A percentile compares a stretch with the other conserved stretches of the same genome.
phyloP scores from a whole-genome alignment of 2,888 invertebrate species.

The Aethes cnicana region DNA sequence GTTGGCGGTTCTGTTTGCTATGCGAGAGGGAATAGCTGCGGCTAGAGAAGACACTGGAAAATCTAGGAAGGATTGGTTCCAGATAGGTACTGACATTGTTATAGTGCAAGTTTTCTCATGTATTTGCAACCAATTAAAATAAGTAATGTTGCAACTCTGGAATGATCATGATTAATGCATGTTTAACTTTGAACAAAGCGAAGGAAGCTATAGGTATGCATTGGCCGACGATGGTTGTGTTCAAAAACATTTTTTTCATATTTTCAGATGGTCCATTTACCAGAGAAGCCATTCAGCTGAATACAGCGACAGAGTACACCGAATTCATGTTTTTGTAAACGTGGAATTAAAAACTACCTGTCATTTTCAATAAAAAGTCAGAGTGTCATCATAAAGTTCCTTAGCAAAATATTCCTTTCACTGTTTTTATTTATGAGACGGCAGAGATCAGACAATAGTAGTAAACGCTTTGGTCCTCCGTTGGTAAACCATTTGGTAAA shows the following conservation, averaged over 20 bases:
- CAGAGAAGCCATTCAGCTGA: conserved; percentile 17
- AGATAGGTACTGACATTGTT: conserved; percentile 59
- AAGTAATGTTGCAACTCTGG: too few relatives aligned
- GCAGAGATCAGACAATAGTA: too few relatives aligned
- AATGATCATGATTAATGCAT: too few relatives aligned
- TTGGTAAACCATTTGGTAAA: too few relatives aligned
- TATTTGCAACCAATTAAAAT: too few relatives aligned
- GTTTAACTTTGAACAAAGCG: too few relatives aligned
- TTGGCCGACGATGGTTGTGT: too few relatives aligned
- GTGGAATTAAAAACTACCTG: too few relatives aligned
- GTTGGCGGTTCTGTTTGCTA: conserved; percentile 69
- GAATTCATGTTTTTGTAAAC: conserved; percentile 8
- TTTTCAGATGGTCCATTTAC: conserved; percentile 45
- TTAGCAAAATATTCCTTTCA: not conserved
- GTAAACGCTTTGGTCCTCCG: too few relatives aligned
- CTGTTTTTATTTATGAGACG: not conserved
- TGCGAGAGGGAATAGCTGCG: conserved; percentile 81
- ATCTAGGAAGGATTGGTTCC: conserved; percentile 66
- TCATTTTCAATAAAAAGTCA: too few relatives aligned
- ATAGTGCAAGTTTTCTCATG: not conserved
- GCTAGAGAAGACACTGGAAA: conserved; percentile 78
- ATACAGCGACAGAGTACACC: conserved; percentile 13
- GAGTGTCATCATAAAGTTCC: too few relatives aligned
- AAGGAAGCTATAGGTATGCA: too few relatives aligned
- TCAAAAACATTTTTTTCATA: not conserved